Conservation (phyloP, 2,113 vertebrate species). For the rat (Rattus norvegicus) region DNA sequence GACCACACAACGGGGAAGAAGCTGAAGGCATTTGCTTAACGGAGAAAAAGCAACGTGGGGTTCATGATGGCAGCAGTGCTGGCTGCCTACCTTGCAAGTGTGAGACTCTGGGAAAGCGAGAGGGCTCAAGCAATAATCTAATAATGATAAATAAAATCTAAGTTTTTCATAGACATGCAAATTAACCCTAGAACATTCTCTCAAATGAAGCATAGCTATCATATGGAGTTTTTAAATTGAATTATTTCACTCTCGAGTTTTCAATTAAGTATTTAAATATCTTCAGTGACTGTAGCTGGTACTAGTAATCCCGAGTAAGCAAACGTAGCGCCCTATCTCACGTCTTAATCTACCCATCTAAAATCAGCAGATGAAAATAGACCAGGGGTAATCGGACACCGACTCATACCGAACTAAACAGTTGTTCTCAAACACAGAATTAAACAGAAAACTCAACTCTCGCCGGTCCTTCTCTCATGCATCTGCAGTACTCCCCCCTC, state of each 20-base stretch:
- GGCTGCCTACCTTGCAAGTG: too few species aligned
- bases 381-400: neutral
- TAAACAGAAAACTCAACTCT: neutral
- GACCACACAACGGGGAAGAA: neutral
- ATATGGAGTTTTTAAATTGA: neutral
- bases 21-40: neutral
- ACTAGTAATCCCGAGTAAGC: conserved; percentile 19
- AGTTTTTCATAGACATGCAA: neutral
- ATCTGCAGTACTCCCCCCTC: neutral
- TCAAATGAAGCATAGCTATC: neutral
- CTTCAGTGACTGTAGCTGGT: neutral
- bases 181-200: neutral
- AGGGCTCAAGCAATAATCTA: neutral
- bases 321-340: neutral
- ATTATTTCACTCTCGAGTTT: conserved; percentile 4
- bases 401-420: neutral
- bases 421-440: neutral
- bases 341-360: neutral
- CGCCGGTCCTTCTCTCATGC: neutral
- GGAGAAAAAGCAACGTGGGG: neutral
- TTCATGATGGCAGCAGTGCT: too few species aligned
- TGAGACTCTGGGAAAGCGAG: neutral
- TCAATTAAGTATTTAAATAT: conserved; percentile 11
- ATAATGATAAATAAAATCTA: conserved; percentile 41
- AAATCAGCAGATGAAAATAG: neutral